Conservation (phyloP, 2,113 vertebrate species). For the Sceloporus undulatus region DNA sequence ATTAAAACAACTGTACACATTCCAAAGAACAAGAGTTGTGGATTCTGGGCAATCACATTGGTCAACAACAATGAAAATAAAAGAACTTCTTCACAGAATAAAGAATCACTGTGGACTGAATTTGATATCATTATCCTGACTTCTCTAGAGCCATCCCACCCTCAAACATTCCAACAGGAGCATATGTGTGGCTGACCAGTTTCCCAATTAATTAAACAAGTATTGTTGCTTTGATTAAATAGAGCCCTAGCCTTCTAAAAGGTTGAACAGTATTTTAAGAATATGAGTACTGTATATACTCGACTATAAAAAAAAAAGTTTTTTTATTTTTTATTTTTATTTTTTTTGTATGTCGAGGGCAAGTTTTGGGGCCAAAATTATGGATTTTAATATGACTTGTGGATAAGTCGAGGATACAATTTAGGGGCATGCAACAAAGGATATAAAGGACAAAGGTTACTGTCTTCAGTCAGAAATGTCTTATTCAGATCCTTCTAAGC, state of each 20-base stretch:
- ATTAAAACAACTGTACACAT: background rate
- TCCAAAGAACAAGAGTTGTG: background rate
- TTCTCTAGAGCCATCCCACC: background rate
- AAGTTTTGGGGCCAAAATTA: no score
- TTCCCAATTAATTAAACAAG: background rate
- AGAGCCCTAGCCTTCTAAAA: background rate
- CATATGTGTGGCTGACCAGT: background rate
- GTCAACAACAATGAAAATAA: background rate
- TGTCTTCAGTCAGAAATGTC: no score
- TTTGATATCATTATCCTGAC: background rate
- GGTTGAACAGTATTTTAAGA: conserved; percentile 1
- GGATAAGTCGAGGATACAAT: no score
- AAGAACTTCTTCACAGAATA: background rate
- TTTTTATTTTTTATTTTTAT: no score
- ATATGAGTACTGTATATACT: background rate
- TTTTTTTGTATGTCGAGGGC: no score
- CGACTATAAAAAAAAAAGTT: no score
- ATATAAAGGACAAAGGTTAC: no score
- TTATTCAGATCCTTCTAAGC: no score
- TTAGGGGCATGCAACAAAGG: no score
- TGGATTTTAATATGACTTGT: no score
- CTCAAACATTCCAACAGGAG: background rate
- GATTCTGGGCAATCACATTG: background rate
- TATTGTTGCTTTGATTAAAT: background rate
- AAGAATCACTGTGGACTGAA: background rate